Base-by-base conservation (phyloP, 1,140 invertebrate genomes). In the Leptinotarsa defecta region DNA sequence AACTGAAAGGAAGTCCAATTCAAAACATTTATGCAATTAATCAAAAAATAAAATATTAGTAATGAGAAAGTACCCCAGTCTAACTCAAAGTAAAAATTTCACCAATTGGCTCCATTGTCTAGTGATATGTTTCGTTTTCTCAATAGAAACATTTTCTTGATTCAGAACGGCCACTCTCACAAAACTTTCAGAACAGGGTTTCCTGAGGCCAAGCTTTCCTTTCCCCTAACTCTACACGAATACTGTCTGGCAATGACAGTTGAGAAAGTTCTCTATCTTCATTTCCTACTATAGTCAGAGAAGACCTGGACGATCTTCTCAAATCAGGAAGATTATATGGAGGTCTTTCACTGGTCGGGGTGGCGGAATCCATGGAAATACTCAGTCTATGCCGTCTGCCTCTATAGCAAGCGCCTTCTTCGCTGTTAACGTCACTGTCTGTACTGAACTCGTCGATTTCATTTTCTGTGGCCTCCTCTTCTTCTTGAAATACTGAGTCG, bases 381-480 rank as follows among this genome's bases (percentile, higher is more conserved):
- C 68, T 48, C 68, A 75, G 75, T 77, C 77, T 69, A 11, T 24
- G 20, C 70, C 65, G 68, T 71, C 76, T 77, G 72, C 78, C 68
- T 57, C 74, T 19, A 24, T 78, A 83, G 77, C 82, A 82, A 67
- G 81, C 81, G 67, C 78, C 78, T 57, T 80, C 77, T 4, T 80
- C 83, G 76, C 78, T 80, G 61, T 82, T 83, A 17, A 89, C 90
- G 73, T 93, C 93, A 80, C 92, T 94, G 82, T 94, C 93, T 43
- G 92, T 94, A 62, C 92, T 93, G 82, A 94, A 92, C 76, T 92
- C 92, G 77, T 93, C 92, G 73, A 94, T 91, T 83, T 94, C 93
- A 81, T 94, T 92, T 81, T 94, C 93, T 2, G 93, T 94, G 78
- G 91, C 91, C 71, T 89, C 78, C 67, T 86, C 87, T 70, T 91